phyloP scores from a whole-genome alignment of 2,888 invertebrate genomes.

The Melanostoma mellinum region DNA sequence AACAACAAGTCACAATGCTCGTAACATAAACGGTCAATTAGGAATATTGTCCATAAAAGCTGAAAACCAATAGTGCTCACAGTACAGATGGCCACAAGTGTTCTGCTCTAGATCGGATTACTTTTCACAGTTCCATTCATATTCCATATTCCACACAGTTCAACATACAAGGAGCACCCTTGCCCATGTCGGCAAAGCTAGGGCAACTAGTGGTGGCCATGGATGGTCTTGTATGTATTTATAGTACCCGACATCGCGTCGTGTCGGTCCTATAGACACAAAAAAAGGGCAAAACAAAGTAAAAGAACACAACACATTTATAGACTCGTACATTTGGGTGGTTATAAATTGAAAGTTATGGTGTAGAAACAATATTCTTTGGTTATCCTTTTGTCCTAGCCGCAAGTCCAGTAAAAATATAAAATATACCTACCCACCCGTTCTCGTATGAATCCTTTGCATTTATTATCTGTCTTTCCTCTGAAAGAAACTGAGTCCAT shows the following conservation, averaged over 20 bases:
- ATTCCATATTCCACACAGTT: background rate
- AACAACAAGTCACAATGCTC: conserved; percentile 39
- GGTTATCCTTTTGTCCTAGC: conserved; percentile 61
- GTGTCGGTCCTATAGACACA: conserved; percentile 5
- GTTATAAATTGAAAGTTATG: conserved; percentile 72
- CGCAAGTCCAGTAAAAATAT: conserved; percentile 38
- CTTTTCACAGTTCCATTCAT: conserved; percentile 17
- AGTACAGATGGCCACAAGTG: conserved; percentile 60
- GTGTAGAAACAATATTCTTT: conserved; percentile 70
- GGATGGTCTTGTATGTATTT: background rate
- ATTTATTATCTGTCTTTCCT: conserved; percentile 18
- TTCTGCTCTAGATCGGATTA: conserved; percentile 53
- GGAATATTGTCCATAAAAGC: conserved; percentile 63
- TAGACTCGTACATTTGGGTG: conserved; percentile 43
- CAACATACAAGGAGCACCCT: conserved; percentile 11
- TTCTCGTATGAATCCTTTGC: conserved; percentile 21
- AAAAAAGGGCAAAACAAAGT: conserved; percentile 11
- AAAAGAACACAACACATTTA: conserved; percentile 39
- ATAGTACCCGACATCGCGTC: background rate
- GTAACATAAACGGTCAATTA: conserved; percentile 63
- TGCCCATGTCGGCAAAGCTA: conserved; percentile 21
- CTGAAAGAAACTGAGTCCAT: conserved; percentile 19
- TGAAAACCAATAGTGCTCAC: conserved; percentile 38
- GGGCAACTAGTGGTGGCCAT: conserved; percentile 60
- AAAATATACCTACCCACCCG: conserved; percentile 26